Base-by-base conservation (phyloP, 2,797 vertebrate genomes). In the Sebastes variabilis region DNA sequence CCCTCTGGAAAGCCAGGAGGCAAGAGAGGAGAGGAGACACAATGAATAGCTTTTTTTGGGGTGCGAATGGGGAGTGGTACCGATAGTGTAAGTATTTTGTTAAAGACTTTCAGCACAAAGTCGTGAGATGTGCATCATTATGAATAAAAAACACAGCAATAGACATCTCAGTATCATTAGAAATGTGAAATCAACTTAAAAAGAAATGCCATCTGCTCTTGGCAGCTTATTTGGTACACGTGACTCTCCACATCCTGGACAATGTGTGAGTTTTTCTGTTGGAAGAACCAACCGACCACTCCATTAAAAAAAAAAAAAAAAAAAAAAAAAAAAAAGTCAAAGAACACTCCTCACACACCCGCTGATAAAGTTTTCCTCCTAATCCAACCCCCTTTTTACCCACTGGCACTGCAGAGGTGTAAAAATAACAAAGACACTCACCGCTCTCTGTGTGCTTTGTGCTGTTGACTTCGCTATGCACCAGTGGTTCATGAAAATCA, bases 201-300 rank as follows among this genome's bases (percentile, higher is more conserved):
- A 85, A 86, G 36, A 20, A 88, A 72, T 24, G 30, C 80, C 62
- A 86, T 86, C 78, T 86, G 79, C 65, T 89, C 77, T 81, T 87
- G 82, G 85, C 77, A 82, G 82, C 71, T 69, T 81, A 62, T 67
- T 78, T 74, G 29, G 52, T 80, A 67, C 36, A 81, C 72, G 61
- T 56, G 75, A 80, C 46, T 49, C 64, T 73, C 30, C 58, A 72
- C 78, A 70, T 74, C 75, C 79, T 74, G 82, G 76, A 83, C 68
- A 65, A 84, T 77, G 76, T 73, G 32, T 52, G 46, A 75, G 64
- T 76, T 82, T 84, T 84, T 76, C 54, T 55, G 34, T 22, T 72
- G 46, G 49, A 54, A 54, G 20, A 54, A 54, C 20, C 49, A 54
- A 54, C 49, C n/a, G 75, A 83, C 80, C 69, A 71, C 65, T 77